Conservation (phyloP, 2,797 vertebrate genomes). For the Schizopygopsis malacanthus region DNA sequence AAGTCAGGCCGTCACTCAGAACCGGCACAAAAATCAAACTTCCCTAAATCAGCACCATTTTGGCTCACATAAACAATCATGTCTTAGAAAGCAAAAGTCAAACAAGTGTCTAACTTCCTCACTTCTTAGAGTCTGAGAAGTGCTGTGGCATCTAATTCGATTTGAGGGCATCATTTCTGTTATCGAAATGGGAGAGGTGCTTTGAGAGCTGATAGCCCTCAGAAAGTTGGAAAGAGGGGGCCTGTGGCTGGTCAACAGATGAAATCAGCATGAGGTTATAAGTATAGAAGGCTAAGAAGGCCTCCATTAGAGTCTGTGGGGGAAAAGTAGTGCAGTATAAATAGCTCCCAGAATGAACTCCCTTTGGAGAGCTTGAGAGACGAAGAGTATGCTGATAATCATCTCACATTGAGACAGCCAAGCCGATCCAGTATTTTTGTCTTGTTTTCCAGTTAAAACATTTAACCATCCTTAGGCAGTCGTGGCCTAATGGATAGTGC, state of each 20-base stretch:
- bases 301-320: constrained; percentile 72
- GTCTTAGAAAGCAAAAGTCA: constrained; percentile 24
- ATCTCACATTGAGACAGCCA: constrained; percentile 71
- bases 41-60: constrained; percentile 24
- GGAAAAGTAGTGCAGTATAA: constrained; percentile 72
- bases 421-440: neutral
- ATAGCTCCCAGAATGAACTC: constrained; percentile 77
- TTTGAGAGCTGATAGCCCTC: constrained; percentile 68
- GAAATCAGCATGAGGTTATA: constrained; percentile 75
- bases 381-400: constrained; percentile 71
- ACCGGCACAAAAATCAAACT: neutral
- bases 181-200: constrained; percentile 73
- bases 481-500: too few species aligned
- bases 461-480: neutral
- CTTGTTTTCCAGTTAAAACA: neutral
- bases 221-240: constrained; percentile 65
- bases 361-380: constrained; percentile 69
- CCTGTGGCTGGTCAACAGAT: constrained; percentile 72
- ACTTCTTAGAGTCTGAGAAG: constrained; percentile 65
- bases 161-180: constrained; percentile 71
- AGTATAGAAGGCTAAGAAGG: constrained; percentile 60
- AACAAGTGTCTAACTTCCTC: constrained; percentile 61
- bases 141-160: constrained; percentile 73
- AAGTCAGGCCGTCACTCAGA: constrained; percentile 48
- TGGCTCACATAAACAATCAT: constrained; percentile 9